Base-by-base conservation (phyloP, 53 echinoderm and acorn worm genomes). In the Stichopus horrens region DNA sequence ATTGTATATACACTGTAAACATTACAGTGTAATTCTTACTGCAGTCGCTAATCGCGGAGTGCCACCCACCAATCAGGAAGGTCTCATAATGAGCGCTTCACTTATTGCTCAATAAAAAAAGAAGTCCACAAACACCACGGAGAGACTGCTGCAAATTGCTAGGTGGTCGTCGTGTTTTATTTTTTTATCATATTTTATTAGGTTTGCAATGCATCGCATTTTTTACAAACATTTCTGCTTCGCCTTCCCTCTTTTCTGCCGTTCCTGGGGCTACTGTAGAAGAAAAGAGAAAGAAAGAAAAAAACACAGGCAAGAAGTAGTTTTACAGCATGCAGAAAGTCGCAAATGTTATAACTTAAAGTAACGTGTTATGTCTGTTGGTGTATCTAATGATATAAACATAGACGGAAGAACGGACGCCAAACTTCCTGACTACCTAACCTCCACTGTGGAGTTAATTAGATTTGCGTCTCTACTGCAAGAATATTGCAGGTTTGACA, bases 371-470 rank as follows among this genome's bases (percentile, higher is more conserved):
- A 78, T 78, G 79, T 78, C 79, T 78, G 79, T 54, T 78, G 19
- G 79, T 78, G 79, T 83, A 58, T 57, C 83, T 83, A 83, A 83
- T 83, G 83, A 83, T 83, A 83, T 83, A 83, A 83, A 83, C 83
- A 83, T 60, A 57, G 83, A 83, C 83, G 83, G 83, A 83, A 83
- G 83, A 83, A 83, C 58, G 83, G 83, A 57, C 83, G 83, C 83
- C 83, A 57, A 21, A 58, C 65, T 83, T 83, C 83, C 83, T 83
- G 58, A 23, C 65, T 60, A 57, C 58, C 83, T 83, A 58, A 83
- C 83, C 63, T 83, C 83, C 57, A 21, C 83, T 7, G 23, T 83
- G 83, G 83, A 83, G 19, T 83, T 83, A 83, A 83, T 83, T 83
- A 83, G 83, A 83, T 83, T 83, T 83, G 59, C 83, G 58, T 83